Conservation (phyloP, 37 sponge, comb jelly and placozoan genomes). For the Chondrosia reniformis region DNA sequence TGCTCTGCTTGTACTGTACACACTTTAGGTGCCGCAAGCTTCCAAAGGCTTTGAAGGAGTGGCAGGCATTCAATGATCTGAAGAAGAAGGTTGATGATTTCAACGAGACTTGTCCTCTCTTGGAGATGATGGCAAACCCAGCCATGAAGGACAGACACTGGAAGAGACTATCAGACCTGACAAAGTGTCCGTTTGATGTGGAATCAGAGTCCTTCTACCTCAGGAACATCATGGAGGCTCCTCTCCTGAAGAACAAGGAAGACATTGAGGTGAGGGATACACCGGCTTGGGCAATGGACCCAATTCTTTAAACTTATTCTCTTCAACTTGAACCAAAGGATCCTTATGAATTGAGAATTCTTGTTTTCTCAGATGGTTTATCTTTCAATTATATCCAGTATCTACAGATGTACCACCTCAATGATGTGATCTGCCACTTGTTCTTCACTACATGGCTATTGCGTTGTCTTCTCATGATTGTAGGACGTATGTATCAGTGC, state of each 20-base stretch:
- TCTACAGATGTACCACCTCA: no score
- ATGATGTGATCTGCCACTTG: no score
- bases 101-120: slow-evolving; percentile 93
- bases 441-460: no score
- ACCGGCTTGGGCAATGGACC: no score
- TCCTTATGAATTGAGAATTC: no score
- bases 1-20: no score
- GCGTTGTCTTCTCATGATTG: no score
- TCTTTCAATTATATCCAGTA: no score
- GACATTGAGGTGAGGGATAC: slow-evolving; percentile 95
- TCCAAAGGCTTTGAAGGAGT: slow-evolving; percentile 96
- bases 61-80: slow-evolving; percentile 96
- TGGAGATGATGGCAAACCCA: slow-evolving; percentile 94
- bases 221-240: slow-evolving; percentile 97
- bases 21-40: slow-evolving; percentile 96
- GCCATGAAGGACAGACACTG: slow-evolving; percentile 98
- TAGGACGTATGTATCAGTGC: slow-evolving; percentile 99
- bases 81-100: slow-evolving; percentile 98
- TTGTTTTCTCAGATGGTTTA: no score
- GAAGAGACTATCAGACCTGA: slow-evolving; percentile 84
- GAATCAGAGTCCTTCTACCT: slow-evolving; percentile 88
- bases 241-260: slow-evolving; percentile 89
- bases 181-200: slow-evolving; percentile 83
- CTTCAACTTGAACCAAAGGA: no score
- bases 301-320: no score